Conservation (phyloP, 2,113 vertebrate genomes). For the Addax nasomaculatus region DNA sequence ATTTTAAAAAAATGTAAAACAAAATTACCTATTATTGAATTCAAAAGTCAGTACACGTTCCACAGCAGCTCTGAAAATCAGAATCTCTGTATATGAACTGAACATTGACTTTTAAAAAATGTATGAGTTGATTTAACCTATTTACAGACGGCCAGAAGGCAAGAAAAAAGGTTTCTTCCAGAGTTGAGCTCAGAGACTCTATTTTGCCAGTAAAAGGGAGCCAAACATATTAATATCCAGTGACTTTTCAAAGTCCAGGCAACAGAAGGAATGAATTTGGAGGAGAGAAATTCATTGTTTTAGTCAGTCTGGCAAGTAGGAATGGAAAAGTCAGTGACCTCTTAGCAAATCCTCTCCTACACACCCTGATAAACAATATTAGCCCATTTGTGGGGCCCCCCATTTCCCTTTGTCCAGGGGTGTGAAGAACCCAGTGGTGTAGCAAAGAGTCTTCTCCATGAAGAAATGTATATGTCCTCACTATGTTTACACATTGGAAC, state of each 20-base stretch:
- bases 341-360: background rate
- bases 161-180: slow-evolving; percentile 48
- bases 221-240: slow-evolving; percentile 56
- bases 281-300: slow-evolving; percentile 47
- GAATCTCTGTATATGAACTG: slow-evolving; percentile 48
- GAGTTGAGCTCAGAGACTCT: slow-evolving; percentile 62
- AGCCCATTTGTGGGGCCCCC: background rate
- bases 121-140: slow-evolving; percentile 68
- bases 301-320: slow-evolving; percentile 55
- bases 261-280: slow-evolving; percentile 54
- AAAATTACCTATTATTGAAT: slow-evolving; percentile 46
- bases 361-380: fast-evolving
- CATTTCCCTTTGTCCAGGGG: background rate
- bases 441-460: background rate
- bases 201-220: slow-evolving; percentile 69
- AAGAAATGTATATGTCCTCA: background rate
- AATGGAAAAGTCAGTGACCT: slow-evolving; percentile 46
- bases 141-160: slow-evolving; percentile 70
- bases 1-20: slow-evolving; percentile 16
- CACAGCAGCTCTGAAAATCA: slow-evolving; percentile 25
- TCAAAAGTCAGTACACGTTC: slow-evolving; percentile 46
- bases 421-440: background rate
- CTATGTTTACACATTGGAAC: background rate
- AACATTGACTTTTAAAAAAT: slow-evolving; percentile 69
- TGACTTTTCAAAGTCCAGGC: slow-evolving; percentile 39